Percentiles rank a stretch among this genome's conserved stretches.
Conservation (phyloP, 1,140 invertebrate genomes). For the Sycobia sp. region DNA sequence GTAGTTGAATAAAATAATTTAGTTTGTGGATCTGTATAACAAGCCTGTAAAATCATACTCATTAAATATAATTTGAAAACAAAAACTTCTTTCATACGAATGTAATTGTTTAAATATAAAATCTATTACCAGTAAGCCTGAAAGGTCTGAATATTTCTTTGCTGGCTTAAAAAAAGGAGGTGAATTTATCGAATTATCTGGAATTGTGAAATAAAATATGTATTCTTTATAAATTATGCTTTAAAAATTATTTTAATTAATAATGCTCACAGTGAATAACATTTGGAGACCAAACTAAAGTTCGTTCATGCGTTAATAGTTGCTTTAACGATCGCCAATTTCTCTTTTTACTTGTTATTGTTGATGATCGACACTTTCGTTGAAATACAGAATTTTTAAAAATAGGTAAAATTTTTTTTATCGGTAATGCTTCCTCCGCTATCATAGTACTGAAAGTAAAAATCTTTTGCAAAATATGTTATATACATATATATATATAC, state of each 20-base stretch:
- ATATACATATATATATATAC: too few relatives aligned
- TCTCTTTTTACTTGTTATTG: conserved; percentile 69
- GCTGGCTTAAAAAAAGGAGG: conserved; percentile 88
- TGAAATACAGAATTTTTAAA: conserved; percentile 57
- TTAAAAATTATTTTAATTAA: conserved; percentile 15
- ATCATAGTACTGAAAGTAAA: too few relatives aligned
- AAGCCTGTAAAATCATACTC: conserved; percentile 66
- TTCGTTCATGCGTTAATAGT: conserved; percentile 74
- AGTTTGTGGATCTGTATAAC: conserved; percentile 89
- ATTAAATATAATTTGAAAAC: background rate
- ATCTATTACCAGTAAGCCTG: conserved; percentile 74
- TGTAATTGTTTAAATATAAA: too few relatives aligned
- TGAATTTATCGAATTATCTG: conserved; percentile 85
- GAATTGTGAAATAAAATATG: conserved; percentile 44
- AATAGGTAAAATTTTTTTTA: conserved; percentile 49
- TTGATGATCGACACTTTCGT: conserved; percentile 57
- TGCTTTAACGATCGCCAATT: conserved; percentile 80
- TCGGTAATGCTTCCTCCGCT: too few relatives aligned
- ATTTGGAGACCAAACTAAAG: conserved; percentile 72
- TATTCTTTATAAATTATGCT: too few relatives aligned
- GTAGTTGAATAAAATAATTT: conserved; percentile 82
- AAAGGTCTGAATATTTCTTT: conserved; percentile 93
- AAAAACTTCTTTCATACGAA: too few relatives aligned
- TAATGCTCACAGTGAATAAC: conserved; percentile 70
- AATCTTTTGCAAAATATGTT: too few relatives aligned